A percentile compares a stretch with the other conserved stretches of the same genome.
phyloP scores from a whole-genome alignment of 2,888 invertebrate genomes.

The Ferrisia virgata region DNA sequence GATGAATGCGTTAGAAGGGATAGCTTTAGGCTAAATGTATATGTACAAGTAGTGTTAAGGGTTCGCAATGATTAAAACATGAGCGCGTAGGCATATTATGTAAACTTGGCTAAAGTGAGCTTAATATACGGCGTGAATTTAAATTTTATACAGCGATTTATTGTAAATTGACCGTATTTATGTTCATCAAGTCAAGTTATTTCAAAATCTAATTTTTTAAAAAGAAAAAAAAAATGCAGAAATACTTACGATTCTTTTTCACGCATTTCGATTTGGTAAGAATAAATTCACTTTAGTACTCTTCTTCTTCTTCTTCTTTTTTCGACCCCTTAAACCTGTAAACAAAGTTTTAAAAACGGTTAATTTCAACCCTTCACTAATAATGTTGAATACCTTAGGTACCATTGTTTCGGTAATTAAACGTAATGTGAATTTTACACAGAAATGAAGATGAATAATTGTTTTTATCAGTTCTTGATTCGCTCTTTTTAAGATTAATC shows the following conservation, averaged over 20 bases:
- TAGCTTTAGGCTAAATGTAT: background rate
- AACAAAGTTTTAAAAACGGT: background rate
- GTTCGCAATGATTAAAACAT: background rate
- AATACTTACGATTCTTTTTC: background rate
- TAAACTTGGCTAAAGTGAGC: background rate
- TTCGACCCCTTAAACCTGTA: background rate
- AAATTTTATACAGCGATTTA: background rate
- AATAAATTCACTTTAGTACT: too few species aligned
- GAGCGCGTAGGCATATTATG: background rate
- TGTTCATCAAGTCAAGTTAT: too few species aligned
- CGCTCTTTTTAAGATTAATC: background rate
- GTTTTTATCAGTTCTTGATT: background rate
- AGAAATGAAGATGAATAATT: background rate
- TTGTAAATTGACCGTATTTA: background rate
- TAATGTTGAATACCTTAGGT: too few species aligned
- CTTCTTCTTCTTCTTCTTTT: too few species aligned
- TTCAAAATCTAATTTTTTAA: too few species aligned
- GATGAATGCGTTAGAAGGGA: background rate
- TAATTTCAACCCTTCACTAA: background rate
- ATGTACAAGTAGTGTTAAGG: background rate
- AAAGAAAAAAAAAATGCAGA: background rate
- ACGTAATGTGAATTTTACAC: background rate
- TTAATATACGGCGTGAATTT: background rate
- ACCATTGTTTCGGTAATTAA: background rate
- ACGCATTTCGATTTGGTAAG: too few species aligned